A percentile compares a stretch with the other conserved stretches of the same genome.
Conservation (phyloP, 2,113 vertebrate genomes). For the Cariama cristata region DNA sequence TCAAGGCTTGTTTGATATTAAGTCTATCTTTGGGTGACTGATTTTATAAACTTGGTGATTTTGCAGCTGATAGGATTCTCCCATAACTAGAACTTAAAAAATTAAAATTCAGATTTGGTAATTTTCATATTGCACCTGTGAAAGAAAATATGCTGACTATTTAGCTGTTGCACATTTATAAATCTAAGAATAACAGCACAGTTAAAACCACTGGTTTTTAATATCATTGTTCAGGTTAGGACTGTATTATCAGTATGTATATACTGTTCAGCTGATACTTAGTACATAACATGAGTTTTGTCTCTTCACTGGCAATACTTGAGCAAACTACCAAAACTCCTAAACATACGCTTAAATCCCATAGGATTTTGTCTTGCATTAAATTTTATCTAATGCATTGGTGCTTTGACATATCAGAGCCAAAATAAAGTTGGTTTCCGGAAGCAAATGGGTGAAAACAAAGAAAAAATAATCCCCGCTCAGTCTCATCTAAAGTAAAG, state of each 20-base stretch:
- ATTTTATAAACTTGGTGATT: background rate
- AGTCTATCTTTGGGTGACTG: background rate
- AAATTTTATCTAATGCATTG: background rate
- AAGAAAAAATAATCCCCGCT: background rate
- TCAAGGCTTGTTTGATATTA: background rate
- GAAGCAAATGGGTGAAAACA: background rate
- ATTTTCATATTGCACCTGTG: background rate
- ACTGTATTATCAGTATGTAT: background rate
- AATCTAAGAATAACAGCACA: background rate
- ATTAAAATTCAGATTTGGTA: background rate
- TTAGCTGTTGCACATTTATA: background rate
- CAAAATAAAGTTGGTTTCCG: background rate
- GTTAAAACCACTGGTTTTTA: background rate
- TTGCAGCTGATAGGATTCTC: background rate
- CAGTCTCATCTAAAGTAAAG: background rate
- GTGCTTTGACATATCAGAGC: background rate
- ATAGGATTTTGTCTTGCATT: background rate
- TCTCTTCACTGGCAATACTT: background rate
- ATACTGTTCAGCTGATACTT: background rate
- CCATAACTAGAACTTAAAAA: background rate
- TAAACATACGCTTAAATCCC: background rate
- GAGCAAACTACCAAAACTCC: background rate
- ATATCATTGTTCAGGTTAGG: background rate
- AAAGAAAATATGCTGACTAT: background rate
- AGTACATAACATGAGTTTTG: background rate